Percentiles rank a stretch among this genome's conserved stretches.
Conservation (phyloP, 37 sponge, comb jelly and placozoan genomes). For the Geodia barretti region DNA sequence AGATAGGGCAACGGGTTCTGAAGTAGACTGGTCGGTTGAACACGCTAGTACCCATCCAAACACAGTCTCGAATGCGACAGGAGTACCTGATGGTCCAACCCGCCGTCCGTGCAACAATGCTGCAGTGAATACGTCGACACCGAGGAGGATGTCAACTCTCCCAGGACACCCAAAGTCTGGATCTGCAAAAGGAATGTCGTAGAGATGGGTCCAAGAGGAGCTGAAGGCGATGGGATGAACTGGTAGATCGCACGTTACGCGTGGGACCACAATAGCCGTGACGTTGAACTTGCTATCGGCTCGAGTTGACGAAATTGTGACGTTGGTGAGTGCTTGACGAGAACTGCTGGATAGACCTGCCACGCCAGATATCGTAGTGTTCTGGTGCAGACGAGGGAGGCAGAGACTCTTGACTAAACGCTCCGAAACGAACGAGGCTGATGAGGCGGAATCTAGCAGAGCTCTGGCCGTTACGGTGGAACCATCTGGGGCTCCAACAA, state of each 20-base stretch:
- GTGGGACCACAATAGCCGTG: constrained; percentile 18
- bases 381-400: constrained; percentile 6
- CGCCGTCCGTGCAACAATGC: constrained; percentile 20
- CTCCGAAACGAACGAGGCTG: constrained; percentile 16
- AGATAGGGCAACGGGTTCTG: neutral
- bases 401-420: constrained; percentile 5
- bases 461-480: constrained; percentile 11
- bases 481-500: constrained; percentile 13
- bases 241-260: constrained; percentile 1
- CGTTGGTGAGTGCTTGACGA: neutral
- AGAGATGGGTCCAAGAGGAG: constrained; percentile 24
- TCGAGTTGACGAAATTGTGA: neutral
- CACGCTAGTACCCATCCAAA: constrained; percentile 32
- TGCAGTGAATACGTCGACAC: constrained; percentile 3
- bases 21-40: constrained; percentile 2
- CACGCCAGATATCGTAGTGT: constrained; percentile 19
- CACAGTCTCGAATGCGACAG: constrained; percentile 13
- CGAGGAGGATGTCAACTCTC: constrained; percentile 34
- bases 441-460: constrained; percentile 9
- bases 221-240: constrained; percentile 5
- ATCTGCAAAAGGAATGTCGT: constrained; percentile 9
- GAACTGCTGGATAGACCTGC: constrained; percentile 9
- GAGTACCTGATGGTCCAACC: constrained; percentile 8
- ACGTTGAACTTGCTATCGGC: constrained; percentile 2
- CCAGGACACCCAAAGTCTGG: constrained; percentile 10